phyloP scores from a whole-genome alignment of 2,888 invertebrate genomes.

The Lasioglossum malachurum region DNA sequence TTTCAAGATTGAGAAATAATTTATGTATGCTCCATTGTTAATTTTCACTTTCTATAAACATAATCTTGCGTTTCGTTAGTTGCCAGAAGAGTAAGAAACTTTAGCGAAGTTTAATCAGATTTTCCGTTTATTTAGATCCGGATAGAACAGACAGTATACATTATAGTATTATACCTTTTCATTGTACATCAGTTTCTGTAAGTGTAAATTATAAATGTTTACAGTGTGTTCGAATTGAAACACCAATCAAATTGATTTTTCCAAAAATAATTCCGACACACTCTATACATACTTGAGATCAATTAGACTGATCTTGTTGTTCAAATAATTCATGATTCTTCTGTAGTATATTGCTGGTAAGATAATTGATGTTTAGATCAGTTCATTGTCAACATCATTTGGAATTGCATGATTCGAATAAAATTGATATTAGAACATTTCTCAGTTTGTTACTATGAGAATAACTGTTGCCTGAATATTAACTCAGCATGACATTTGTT shows the following conservation, averaged over 20 bases:
- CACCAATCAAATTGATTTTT: not conserved
- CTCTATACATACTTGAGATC: not conserved
- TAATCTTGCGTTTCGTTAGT: not conserved
- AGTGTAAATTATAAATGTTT: not conserved
- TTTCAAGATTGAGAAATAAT: not conserved
- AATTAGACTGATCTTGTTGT: not conserved
- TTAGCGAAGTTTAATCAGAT: not conserved
- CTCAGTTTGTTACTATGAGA: not conserved
- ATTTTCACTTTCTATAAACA: not conserved
- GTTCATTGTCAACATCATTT: not conserved
- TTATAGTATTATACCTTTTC: not conserved
- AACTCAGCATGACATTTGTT: not conserved
- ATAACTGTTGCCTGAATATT: conserved; percentile 1
- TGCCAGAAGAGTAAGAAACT: not conserved
- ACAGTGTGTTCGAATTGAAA: not conserved
- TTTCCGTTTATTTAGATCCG: not conserved
- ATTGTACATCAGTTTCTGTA: not conserved
- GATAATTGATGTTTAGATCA: not conserved
- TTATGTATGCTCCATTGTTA: not conserved
- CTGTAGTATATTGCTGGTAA: not conserved
- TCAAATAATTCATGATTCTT: not conserved
- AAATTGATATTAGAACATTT: conserved; percentile 1
- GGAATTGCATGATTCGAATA: not conserved
- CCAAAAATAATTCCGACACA: not conserved
- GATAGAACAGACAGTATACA: not conserved